These are phyloP conservation scores for Catharus ustulatus DNA, from an alignment of 2,797 vertebrate species.

Conservation along the genomic window DNA sequence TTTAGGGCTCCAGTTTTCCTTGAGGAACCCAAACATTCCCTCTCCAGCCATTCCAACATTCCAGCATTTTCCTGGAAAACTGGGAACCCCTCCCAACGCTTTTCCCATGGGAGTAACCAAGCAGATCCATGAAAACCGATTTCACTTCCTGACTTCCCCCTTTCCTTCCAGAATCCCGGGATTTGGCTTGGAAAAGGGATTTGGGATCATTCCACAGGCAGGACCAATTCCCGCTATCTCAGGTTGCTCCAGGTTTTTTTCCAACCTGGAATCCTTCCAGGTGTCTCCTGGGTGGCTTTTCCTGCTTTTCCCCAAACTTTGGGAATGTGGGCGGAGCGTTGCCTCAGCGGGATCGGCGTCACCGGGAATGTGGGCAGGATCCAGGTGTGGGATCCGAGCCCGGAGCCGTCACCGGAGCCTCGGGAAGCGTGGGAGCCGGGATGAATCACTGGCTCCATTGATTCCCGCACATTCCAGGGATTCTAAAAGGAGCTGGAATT, in stretches of 20 bases:
- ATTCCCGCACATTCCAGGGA: neutral
- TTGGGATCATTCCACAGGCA: neutral
- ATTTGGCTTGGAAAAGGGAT: accelerated
- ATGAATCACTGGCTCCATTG: neutral
- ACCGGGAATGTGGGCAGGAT: neutral
- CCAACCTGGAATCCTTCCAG: neutral
- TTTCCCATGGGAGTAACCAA: neutral
- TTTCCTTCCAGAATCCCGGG: neutral
- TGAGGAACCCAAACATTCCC: neutral
- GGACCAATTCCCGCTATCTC: neutral
- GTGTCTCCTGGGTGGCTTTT: neutral
- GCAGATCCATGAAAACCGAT: accelerated
- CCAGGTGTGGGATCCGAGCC: neutral
- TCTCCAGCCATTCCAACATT: neutral
- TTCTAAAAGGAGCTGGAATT: neutral
- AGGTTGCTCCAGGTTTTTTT: neutral
- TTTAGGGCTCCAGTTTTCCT: neutral
- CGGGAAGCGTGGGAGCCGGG: neutral
- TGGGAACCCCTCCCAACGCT: accelerated
- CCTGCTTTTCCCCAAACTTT: neutral
- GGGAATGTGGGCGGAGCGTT: neutral
- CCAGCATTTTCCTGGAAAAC: accelerated
- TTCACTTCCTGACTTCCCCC: accelerated
- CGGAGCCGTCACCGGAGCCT: neutral
- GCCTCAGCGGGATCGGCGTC: neutral